Evolutionary conservation across 1,140 invertebrate species (phyloP).

Genomic region (Ceratina japonica): DNA sequence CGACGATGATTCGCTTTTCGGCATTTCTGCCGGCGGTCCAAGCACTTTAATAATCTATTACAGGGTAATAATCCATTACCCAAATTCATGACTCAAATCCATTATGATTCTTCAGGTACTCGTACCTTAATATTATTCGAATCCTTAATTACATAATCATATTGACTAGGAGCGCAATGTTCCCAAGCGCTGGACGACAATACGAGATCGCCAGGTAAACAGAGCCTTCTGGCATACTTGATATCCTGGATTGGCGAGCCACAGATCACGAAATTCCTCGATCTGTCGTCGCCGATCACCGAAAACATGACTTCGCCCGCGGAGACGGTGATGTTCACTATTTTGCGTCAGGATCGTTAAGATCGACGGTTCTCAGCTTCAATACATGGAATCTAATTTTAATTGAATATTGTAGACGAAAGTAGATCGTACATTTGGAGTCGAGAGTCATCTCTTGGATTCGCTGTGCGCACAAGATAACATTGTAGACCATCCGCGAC

Average conservation of each 20-base stretch:
- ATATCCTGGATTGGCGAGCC: slow-evolving; percentile 64
- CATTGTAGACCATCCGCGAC: slow-evolving; percentile 47
- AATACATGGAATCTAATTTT: background rate
- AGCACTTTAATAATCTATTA: slow-evolving; percentile 42
- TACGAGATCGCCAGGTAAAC: slow-evolving; percentile 56
- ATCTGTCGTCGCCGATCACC: slow-evolving; percentile 60
- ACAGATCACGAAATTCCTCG: slow-evolving; percentile 57
- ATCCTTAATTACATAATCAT: slow-evolving; percentile 60
- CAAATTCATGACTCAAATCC: background rate
- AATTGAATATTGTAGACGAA: too few relatives aligned
- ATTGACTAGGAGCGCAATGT: slow-evolving; percentile 49
- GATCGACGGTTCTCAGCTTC: background rate
- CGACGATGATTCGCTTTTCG: background rate
- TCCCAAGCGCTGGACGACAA: slow-evolving; percentile 58
- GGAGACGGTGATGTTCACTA: slow-evolving; percentile 65
- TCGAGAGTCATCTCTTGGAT: slow-evolving; percentile 49
- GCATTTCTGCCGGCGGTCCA: background rate
- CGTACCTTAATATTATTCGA: slow-evolving; percentile 57
- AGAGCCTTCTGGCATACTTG: slow-evolving; percentile 45
- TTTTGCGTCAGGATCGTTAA: background rate
- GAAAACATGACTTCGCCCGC: slow-evolving; percentile 65
- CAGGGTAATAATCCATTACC: too few relatives aligned
- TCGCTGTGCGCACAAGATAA: slow-evolving; percentile 57
- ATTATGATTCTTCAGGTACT: too few relatives aligned
- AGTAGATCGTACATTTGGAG: too few relatives aligned